Base-by-base conservation (phyloP, 2,797 vertebrate genomes). In the Nyctalus aviator region DNA sequence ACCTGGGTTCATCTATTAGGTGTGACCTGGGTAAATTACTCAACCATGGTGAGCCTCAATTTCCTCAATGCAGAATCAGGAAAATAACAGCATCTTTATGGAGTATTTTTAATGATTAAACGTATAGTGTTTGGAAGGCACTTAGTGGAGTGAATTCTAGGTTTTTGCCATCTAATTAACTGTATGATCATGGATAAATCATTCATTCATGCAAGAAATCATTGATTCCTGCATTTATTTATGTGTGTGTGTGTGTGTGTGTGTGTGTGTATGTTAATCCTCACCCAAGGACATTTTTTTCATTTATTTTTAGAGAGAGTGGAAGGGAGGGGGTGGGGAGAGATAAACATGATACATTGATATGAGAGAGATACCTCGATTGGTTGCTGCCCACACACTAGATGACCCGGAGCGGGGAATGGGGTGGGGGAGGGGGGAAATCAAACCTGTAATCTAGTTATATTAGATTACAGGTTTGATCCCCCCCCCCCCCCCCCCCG, bases 51-150 rank as follows among this genome's bases (percentile, higher is more conserved):
- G 48, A 68, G 17, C 41, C 55, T 92, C 89, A 95, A 5, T 71
- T 93, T 92, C 30, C 55, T 87, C 62, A 66, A 62, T 75, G 62
- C 6, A 92, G 92, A 94, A 66, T 69, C 78, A 96, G 37, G 59
- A 77, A 57, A 82, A 86, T 41, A 86, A 30, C 11, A 77, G 71
- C 48, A 88, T 53, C 87, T 75, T 73, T 81, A 48, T 4, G 35
- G 27, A 59, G 30, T 92, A 48, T 72, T 46, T 84, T 73, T 68
- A 71, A 46, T 69, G 90, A 82, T 69, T 93, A 93, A 75, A 53
- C 78, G 50, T 41, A n/a, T 23, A 78, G 57, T 82, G 4, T 8
- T 41, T 68, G 25, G 41, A 91, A 86, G 94, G 68, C 44, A 50
- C 68, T 89, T 69, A 81, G 69, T 32, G 50, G 44, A 64, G 15